Base-by-base conservation (phyloP, 2,888 invertebrate genomes). In the Zaprionus bogoriensis region DNA sequence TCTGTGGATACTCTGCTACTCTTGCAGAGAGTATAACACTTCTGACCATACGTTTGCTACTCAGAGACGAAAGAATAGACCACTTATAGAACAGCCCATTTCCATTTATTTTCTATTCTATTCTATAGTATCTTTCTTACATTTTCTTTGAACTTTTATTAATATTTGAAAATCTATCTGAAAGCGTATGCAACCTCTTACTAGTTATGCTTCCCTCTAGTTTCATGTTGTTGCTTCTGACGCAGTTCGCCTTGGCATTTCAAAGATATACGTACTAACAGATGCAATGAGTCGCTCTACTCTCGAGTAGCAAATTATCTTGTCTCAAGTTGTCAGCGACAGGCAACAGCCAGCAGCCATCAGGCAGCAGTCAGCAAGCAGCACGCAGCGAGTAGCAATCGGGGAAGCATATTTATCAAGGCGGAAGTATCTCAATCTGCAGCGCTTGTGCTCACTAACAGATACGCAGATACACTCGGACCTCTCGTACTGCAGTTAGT, bases 221-320 rank as follows among this genome's bases (percentile, higher is more conserved):
- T n/a, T n/a, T n/a, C n/a, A n/a, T n/a, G n/a, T n/a, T n/a, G n/a
- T n/a, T n/a, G n/a, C n/a, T n/a, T n/a, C n/a, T 41, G 20, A 20
- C 20, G 48, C 48, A 50, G 59, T 47, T 60, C 50, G 52, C 20
- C 64, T 70, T 47, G 48, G 46, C 42, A 80, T 66, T 61, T 65
- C 19, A 23, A 30, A 67, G 64, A 74, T 71, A 82, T 47, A 32
- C 50, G 32, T 38, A 30, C 46, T 58, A 19, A 12, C 39, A 38
- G 46, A 67, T 62, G 62, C 64, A 69, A 51, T 67, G 58, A 73
- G 42, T 60, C 58, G 60, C 12, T 65, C 22, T n/a, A 63, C 44
- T 65, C 51, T 85, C 68, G 81, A 87, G 83, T 82, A 71, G 82
- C 85, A 87, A 87, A 82, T 87, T 85, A 82, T 85, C 71, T 77